Evolutionary conservation across 1,140 invertebrate species (phyloP), one percentile per base, ranked within the genome.

Genomic region (Metaphire vulgaris): DNA sequence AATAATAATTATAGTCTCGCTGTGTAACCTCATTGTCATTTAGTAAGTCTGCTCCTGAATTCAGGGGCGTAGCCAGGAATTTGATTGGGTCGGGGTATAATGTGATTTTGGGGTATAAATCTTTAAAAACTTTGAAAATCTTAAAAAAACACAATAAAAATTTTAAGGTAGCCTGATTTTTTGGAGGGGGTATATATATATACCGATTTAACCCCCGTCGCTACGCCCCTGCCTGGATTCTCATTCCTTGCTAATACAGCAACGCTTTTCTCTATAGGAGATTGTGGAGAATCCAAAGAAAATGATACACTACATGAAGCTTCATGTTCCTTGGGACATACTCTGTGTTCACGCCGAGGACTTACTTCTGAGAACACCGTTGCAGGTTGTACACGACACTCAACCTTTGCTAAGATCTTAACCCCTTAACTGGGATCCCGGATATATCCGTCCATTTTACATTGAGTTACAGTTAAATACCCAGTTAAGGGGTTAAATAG

Each of bases 291-390:
- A 76, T 76, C 81, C 80, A 33, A 85, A 83, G 79, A 85, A 81
- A 33, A 79, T 83, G 26, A 87, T 89, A 1, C 86, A 88, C 76
- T 90, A 89, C 82, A 83, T 90, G 16, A 90, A 90, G 78, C 78
- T 90, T 0, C 88, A 88, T 78, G 88, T 88, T 1, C 89, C 89
- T 0, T 90, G 89, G 89, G 84, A 87, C 30, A 86, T 89, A 0
- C 84, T 89, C 2, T 88, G 88, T 78, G 85, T 86, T 71, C 89
- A 88, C 80, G 89, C 89, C 21, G 89, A 90, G 81, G 88, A 89
- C 77, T 84, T 90, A 1, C 87, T 87, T 78, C 85, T 90, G 83
- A 82, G 89, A 75, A 89, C 89, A 0, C 89, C 89, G 14, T 81
- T 90, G 34, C 88, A 89, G 87, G 89, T 90, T 56, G 6, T 56